Evolutionary conservation across 35 echinoderm and acorn worm species (phyloP).

Genomic region (Heliocidaris erythrogramma): DNA sequence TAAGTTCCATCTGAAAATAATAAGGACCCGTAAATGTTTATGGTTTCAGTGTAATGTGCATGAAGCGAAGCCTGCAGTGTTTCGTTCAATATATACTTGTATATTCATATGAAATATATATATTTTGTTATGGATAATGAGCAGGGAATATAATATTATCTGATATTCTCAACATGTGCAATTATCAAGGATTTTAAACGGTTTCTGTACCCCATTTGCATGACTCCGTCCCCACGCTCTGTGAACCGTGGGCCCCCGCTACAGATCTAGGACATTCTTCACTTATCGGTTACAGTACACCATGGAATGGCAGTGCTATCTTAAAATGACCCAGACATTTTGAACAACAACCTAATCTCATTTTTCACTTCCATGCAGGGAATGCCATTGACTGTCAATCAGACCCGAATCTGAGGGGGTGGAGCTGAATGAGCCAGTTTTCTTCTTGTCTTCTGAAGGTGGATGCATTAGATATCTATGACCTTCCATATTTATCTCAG

Average conservation of each 20-base stretch:
- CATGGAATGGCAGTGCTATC: slow-evolving; percentile 8
- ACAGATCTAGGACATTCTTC: background rate
- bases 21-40: too few relatives aligned
- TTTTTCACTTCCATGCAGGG: slow-evolving; percentile 16
- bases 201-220: too few relatives aligned
- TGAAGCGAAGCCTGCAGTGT: too few relatives aligned
- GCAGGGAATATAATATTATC: background rate
- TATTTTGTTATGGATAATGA: too few relatives aligned
- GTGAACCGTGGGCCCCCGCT: background rate
- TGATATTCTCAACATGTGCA: background rate
- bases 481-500: too few relatives aligned
- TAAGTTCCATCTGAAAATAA: too few relatives aligned
- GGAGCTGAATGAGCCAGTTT: background rate
- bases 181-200: background rate
- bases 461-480: too few relatives aligned
- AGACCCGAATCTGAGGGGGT: background rate
- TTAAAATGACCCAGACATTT: slow-evolving; percentile 2
- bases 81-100: too few relatives aligned
- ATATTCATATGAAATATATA: too few relatives aligned
- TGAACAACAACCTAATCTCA: slow-evolving; percentile 4
- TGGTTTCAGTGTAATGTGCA: too few relatives aligned
- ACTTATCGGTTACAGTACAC: background rate
- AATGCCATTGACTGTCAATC: background rate
- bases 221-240: background rate
- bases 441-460: too few relatives aligned